Percentiles rank a stretch among this genome's conserved stretches.
Evolutionary conservation across 2,113 vertebrate species (phyloP).

Genomic region (Mustelus asterias): DNA sequence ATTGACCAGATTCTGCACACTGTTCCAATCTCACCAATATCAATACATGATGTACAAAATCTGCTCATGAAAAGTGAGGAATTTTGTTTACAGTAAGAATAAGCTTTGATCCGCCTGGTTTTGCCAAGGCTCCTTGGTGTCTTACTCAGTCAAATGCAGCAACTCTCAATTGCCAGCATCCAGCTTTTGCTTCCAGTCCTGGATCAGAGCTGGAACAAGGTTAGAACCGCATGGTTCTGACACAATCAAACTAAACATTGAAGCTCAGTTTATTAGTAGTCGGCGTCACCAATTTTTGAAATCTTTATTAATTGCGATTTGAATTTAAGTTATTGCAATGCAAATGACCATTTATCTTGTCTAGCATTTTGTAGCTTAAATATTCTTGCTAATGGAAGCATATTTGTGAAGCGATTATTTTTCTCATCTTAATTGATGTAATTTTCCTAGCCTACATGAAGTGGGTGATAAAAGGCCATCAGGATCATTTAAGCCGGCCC

Average conservation of each 20-base stretch:
- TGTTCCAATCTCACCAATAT: not conserved
- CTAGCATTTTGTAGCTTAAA: not conserved
- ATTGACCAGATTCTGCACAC: not conserved
- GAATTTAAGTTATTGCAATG: not conserved
- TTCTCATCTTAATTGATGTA: not conserved
- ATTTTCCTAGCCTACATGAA: not conserved
- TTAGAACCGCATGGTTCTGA: not conserved
- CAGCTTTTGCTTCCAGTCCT: not conserved
- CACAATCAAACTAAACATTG: not conserved
- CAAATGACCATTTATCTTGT: not conserved
- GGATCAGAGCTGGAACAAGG: not conserved
- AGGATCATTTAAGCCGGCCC: not conserved
- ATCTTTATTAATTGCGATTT: not conserved
- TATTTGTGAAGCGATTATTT: not conserved
- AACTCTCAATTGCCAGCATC: no score
- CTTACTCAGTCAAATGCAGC: not conserved
- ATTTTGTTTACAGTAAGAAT: not conserved
- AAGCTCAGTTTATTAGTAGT: not conserved
- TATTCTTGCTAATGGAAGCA: not conserved
- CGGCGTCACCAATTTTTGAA: not conserved
- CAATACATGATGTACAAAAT: not conserved
- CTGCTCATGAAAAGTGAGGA: not conserved
- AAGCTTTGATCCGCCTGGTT: not conserved
- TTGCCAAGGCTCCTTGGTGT: not conserved
- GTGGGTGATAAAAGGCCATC: not conserved